Evolutionary conservation across 2,888 invertebrate species (phyloP), one percentile per base, ranked within the genome.

Genomic region (Lymantria monacha): DNA sequence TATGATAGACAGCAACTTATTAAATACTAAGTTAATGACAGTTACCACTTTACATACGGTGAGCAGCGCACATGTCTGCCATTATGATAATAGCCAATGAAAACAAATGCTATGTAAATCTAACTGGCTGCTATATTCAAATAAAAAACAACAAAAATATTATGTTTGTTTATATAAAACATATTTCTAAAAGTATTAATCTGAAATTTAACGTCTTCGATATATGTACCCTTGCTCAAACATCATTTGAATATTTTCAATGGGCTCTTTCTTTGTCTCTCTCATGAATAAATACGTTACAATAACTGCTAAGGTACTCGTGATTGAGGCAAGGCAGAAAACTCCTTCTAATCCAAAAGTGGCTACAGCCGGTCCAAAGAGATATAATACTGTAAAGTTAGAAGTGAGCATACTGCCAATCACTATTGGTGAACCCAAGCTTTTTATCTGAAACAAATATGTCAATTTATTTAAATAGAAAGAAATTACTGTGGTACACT

Each of bases 191-290:
- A 5, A 22, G 22, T 5, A 22, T 22, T 22, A 22, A 22, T 22
- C 22, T 22, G 2, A 22, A 3, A 22, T 10, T 33, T 33, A 40
- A 41, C 47, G 44, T 12, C 49, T 59, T 9, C 30, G 52, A 48
- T 72, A 74, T 48, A 77, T 57, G 59, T 55, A 76, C 12, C 79
- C 72, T 15, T 59, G 36, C 15, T 65, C 69, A 49, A 67, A 79
- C 68, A 69, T 70, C 7, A 57, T 47, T 38, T 81, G 63, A 10
- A 85, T 74, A 3, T 59, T 60, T 51, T 82, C 73, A 9, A 81
- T 56, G 0, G 77, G 70, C 15, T 76, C 65, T 0, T 75, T 74
- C 48, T 78, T 81, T 0, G 89, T 88, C 59, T 89, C 88, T 11
- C 81, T 83, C 42, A 85, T 72, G 9, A 69, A 58, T 1, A 81